Conservation (phyloP, 2,797 vertebrate genomes). For the Lacerta bilineata region DNA sequence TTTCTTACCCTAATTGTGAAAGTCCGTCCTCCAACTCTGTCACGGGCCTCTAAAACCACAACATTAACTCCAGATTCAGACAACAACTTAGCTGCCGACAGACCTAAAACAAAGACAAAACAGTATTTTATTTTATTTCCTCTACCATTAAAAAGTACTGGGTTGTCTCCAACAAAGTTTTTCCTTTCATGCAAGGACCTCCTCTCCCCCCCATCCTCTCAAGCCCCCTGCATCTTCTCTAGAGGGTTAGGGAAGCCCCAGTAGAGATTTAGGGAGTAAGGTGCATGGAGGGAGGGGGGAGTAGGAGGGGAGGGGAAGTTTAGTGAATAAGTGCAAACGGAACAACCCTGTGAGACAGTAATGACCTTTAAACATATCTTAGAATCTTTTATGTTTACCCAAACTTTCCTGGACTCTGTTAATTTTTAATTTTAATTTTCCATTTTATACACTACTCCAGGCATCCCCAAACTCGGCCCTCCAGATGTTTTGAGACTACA, state of each 20-base stretch:
- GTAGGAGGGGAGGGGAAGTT: background rate
- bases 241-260: background rate
- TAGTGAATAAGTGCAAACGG: too few relatives aligned
- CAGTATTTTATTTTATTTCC: background rate
- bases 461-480: too few relatives aligned
- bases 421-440: background rate
- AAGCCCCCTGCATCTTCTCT: background rate
- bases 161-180: background rate
- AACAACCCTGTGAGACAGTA: too few relatives aligned
- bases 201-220: background rate
- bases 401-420: too few relatives aligned
- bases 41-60: slow-evolving; percentile 84
- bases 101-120: slow-evolving; percentile 74
- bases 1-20: slow-evolving; percentile 81
- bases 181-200: too few relatives aligned
- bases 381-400: too few relatives aligned
- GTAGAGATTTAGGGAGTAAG: background rate
- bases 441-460: background rate
- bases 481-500: too few relatives aligned
- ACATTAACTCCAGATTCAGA: slow-evolving; percentile 78
- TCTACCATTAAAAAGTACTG: background rate
- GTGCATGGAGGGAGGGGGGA: too few relatives aligned
- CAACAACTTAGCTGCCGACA: slow-evolving; percentile 84
- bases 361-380: too few relatives aligned
- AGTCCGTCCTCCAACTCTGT: slow-evolving; percentile 86